Evolutionary conservation across 2,888 invertebrate genomes (phyloP).

Genomic region (Alloplasta piceator): DNA sequence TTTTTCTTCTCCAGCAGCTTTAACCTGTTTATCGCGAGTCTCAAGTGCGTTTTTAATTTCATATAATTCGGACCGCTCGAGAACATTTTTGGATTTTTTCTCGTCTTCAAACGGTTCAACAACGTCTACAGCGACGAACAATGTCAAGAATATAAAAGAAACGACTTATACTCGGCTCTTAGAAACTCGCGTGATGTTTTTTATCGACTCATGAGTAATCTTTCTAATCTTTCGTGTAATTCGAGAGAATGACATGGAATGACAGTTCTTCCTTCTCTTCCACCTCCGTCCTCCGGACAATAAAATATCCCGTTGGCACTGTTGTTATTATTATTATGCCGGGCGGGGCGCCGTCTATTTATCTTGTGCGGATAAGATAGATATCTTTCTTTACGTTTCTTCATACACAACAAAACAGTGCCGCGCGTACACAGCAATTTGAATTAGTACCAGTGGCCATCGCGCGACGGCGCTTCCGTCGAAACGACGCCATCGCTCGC

Average conservation of each 20-base stretch:
- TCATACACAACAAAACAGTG: no score
- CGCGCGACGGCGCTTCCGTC: not conserved
- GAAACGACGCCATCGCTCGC: not conserved
- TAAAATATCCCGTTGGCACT: not conserved
- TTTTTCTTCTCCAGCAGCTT: conserved; percentile 99
- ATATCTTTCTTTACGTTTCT: no score
- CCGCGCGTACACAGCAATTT: not conserved
- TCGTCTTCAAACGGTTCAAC: no score
- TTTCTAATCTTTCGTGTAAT: conserved; percentile 50
- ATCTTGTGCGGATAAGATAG: no score
- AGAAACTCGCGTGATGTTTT: conserved; percentile 29
- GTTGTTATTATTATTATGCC: not conserved
- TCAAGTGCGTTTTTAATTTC: conserved; percentile 97
- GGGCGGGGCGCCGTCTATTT: conserved; percentile 10
- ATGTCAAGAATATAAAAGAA: conserved; percentile 2
- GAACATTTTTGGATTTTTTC: conserved; percentile 87
- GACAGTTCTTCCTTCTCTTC: conserved; percentile 42
- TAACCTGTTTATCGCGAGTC: conserved; percentile 95
- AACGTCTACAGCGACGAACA: not conserved
- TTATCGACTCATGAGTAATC: conserved; percentile 53
- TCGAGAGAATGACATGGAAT: conserved; percentile 53
- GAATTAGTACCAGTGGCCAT: not conserved
- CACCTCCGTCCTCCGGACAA: not conserved
- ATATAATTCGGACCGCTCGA: conserved; percentile 96
- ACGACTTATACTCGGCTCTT: conserved; percentile 1